These are phyloP conservation scores for Epizoanthus ramosus DNA, from an alignment of 92 coral and sea anemone genomes.

Conservation along the genomic window DNA sequence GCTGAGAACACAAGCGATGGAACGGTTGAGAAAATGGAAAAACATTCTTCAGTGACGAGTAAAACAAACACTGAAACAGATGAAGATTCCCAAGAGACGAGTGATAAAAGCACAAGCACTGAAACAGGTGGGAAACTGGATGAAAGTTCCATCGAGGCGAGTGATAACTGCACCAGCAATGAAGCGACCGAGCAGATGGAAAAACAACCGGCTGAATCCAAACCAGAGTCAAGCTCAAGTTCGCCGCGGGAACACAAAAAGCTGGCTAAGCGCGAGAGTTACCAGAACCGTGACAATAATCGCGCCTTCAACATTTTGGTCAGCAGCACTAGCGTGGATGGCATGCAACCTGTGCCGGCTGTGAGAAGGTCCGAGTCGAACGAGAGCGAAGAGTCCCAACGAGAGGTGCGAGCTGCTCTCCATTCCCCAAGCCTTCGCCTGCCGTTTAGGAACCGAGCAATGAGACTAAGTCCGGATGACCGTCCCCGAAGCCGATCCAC, in stretches of 20 bases:
- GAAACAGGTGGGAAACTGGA: too few relatives aligned
- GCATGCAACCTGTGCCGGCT: too few relatives aligned
- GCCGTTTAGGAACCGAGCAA: slow-evolving; percentile 67
- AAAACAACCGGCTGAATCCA: not conserved
- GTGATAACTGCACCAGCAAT: too few relatives aligned
- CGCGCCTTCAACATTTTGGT: not conserved
- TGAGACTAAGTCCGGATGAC: slow-evolving; percentile 44
- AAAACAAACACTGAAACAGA: too few relatives aligned
- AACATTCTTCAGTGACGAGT: too few relatives aligned
- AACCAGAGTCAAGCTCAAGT: not conserved
- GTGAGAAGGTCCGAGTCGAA: not conserved
- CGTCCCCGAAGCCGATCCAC: slow-evolving; percentile 52
- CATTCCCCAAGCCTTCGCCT: slow-evolving; percentile 60
- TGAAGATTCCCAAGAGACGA: too few relatives aligned
- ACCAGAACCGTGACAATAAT: not conserved
- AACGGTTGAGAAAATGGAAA: too few relatives aligned
- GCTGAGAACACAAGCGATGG: too few relatives aligned
- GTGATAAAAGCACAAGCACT: too few relatives aligned
- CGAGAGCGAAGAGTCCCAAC: slow-evolving; percentile 20
- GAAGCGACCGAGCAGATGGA: too few relatives aligned
- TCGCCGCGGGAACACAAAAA: not conserved
- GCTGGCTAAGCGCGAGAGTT: slow-evolving; percentile 15
- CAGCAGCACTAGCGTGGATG: not conserved
- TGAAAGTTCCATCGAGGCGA: too few relatives aligned
- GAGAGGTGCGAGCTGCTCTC: slow-evolving; percentile 53